Evolutionary conservation across 2,113 vertebrate species (phyloP).

Genomic region (Macheiramphus alcinus): DNA sequence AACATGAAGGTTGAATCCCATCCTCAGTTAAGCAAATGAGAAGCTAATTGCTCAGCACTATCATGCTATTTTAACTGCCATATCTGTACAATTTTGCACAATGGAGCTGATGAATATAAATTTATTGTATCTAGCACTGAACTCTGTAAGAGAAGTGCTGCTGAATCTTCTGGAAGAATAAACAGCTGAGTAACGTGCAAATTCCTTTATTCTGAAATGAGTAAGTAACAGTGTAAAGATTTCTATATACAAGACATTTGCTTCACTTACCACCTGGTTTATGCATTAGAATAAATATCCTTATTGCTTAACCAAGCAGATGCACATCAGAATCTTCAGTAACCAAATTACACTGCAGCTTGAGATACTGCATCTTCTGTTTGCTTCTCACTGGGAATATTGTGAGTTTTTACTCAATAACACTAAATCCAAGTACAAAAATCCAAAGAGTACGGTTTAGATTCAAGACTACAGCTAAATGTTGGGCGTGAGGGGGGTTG

Average conservation of each 20-base stretch:
- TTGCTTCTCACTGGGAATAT: background rate
- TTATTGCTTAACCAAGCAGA: background rate
- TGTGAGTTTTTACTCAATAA: background rate
- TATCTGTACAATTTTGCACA: background rate
- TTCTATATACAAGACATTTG: background rate
- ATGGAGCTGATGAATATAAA: background rate
- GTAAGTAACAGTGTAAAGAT: background rate
- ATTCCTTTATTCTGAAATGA: background rate
- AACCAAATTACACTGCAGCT: background rate
- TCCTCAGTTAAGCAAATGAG: slow-evolving; percentile 20
- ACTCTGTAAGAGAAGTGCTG: background rate
- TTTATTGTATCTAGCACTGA: background rate
- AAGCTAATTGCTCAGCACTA: background rate
- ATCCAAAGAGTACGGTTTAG: background rate
- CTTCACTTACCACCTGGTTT: background rate
- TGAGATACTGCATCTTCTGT: background rate
- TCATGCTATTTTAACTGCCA: background rate
- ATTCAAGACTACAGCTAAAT: background rate
- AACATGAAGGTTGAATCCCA: background rate
- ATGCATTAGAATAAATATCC: background rate
- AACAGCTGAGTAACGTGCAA: background rate
- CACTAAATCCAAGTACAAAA: background rate
- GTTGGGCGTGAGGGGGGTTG: accelerated
- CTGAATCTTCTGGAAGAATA: background rate
- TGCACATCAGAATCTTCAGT: background rate